Base-by-base conservation (phyloP, 2,797 vertebrate species). In the Halcyon chelicuti region DNA sequence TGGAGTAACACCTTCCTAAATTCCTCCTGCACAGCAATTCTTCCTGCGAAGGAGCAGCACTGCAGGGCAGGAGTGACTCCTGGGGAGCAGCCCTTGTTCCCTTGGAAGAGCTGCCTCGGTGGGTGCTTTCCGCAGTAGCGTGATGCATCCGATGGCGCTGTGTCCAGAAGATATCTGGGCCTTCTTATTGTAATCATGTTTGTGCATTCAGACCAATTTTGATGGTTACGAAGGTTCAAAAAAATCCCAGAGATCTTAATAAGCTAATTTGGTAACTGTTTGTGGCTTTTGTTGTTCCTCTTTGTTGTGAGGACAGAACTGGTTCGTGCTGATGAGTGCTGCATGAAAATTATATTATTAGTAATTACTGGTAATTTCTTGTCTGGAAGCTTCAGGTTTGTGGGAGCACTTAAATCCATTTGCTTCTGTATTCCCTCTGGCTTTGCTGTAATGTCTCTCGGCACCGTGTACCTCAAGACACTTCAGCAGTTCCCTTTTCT, bases 401-500 rank as follows among this genome's bases (percentile, higher is more conserved):
- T 92, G 95, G 96, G 93, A 95, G 63, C 95, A 82, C 57, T 94
- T 79, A 61, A 83, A 91, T 98, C 97, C 88, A 94, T 93, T 96
- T 96, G 97, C 98, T 97, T 94, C 90, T 44, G 91, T 97, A 86
- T 98, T 97, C 94, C 58, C 86, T 74, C 88, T 79, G 97, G 90
- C 83, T 97, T 81, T 73, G 63, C 93, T 57, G 76, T 39, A 68
- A 35, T 4, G 0, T 98, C 98, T 98, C 98, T 98, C 85, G 70
- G 97, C 97, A 88, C 93, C 76, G 17, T 85, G 97, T 87, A 82
- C 98, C 98, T 98, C 97, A 94, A 95, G 81, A 97, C 88, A 91
- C 79, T 91, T 90, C 92, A 96, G 97, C 97, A 97, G 98, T 98
- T 98, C 98, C 98, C 97, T 96, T 97, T 96, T 99, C 98, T 98